These are phyloP conservation scores for Steatocranus sp. DNA, from an alignment of 2,797 vertebrate species.

Conservation along the genomic window DNA sequence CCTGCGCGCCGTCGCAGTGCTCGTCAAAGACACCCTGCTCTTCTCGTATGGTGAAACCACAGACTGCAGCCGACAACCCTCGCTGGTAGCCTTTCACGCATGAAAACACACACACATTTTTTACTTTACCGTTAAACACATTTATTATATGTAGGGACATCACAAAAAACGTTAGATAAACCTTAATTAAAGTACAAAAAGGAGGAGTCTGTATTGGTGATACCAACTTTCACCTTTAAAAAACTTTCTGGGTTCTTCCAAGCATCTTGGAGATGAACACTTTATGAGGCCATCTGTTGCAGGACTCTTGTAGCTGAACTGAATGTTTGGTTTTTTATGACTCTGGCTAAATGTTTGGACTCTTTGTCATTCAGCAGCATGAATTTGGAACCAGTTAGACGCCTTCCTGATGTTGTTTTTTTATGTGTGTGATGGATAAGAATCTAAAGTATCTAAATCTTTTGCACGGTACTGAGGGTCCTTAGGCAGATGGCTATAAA, in stretches of 20 bases:
- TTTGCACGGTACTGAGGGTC: not conserved
- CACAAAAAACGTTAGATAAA: not conserved
- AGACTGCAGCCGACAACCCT: conserved; percentile 67
- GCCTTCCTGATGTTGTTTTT: not conserved
- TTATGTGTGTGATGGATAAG: not conserved
- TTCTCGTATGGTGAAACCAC: conserved; percentile 74
- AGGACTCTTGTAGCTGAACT: not conserved
- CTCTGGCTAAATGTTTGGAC: not conserved
- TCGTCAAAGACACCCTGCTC: conserved; percentile 86
- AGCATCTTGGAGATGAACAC: not conserved
- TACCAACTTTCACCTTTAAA: not conserved
- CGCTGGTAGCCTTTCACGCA: conserved; percentile 67
- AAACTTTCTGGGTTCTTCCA: not conserved
- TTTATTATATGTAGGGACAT: not conserved
- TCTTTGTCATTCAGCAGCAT: not conserved
- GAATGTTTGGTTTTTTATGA: not conserved
- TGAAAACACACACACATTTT: not conserved
- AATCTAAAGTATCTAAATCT: not conserved
- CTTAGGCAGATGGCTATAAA: not conserved
- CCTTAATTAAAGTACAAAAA: not conserved
- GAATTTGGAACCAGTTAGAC: not conserved
- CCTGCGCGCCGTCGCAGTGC: conserved; percentile 84
- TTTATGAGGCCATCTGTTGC: not conserved
- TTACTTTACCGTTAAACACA: not conserved
- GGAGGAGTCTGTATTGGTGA: not conserved